Conservation (phyloP, 2,113 vertebrate genomes). For the Hydrochoerus hydrochaeris region DNA sequence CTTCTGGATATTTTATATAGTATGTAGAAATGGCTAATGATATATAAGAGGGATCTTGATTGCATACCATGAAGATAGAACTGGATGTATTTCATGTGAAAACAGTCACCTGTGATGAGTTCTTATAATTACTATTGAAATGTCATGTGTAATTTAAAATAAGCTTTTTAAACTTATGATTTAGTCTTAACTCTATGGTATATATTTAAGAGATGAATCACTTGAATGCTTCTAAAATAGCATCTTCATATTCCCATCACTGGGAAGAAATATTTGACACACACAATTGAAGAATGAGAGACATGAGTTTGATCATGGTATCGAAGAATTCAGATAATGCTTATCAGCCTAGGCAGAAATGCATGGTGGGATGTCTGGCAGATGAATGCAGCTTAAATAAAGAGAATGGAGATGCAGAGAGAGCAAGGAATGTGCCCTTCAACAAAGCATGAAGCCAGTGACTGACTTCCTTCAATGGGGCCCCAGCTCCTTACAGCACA, state of each 20-base stretch:
- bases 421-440: neutral
- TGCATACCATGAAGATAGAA: neutral
- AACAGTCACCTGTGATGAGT: neutral
- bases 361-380: neutral
- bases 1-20: neutral
- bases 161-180: neutral
- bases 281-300: neutral
- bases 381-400: neutral
- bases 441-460: neutral
- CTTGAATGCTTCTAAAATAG: neutral
- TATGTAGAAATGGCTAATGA: neutral
- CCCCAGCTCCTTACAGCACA: neutral
- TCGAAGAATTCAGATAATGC: neutral
- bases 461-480: neutral
- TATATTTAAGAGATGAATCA: neutral
- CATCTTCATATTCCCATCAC: neutral
- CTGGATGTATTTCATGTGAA: neutral
- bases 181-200: neutral
- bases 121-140: neutral
- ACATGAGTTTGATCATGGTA: too few species aligned
- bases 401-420: neutral
- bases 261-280: neutral
- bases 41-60: fast-evolving
- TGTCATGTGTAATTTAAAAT: neutral
- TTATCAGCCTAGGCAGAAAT: neutral